phyloP scores from a whole-genome alignment of 1,140 invertebrate genomes.

The Yoshiicerus persimilis region DNA sequence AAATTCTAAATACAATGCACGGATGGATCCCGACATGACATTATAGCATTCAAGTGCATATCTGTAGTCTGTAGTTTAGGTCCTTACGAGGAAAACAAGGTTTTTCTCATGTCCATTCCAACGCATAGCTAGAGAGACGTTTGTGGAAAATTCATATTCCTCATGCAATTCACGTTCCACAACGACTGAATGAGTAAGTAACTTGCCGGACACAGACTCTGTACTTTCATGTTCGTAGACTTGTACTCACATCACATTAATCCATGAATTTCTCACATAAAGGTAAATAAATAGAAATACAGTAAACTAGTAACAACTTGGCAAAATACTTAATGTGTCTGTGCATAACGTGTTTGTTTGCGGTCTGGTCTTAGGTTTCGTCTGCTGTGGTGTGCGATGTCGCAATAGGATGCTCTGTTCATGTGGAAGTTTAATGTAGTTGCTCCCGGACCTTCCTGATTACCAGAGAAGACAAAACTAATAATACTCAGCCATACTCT shows the following conservation, averaged over 20 bases:
- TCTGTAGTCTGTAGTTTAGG: not conserved
- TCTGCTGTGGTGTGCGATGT: not conserved
- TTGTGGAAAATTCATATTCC: not conserved
- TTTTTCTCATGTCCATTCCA: not conserved
- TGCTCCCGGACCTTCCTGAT: slow-evolving; percentile 13
- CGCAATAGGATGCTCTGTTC: not conserved
- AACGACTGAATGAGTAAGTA: not conserved
- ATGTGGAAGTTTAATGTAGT: not conserved
- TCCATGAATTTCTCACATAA: not conserved
- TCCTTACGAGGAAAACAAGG: not conserved
- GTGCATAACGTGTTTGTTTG: not conserved
- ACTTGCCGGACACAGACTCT: not conserved
- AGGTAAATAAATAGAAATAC: not conserved
- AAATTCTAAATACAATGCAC: not conserved
- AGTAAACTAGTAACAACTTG: not conserved
- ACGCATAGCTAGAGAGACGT: not conserved
- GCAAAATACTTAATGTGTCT: not conserved
- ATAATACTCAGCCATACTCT: not conserved
- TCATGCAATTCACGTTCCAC: not conserved
- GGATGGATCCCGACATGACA: not conserved
- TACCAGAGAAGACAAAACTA: not conserved
- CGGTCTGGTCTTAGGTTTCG: not conserved
- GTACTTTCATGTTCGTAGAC: not conserved
- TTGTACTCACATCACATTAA: not conserved
- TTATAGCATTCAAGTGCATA: not conserved